phyloP scores from a whole-genome alignment of 2,113 vertebrate genomes.

The Pleuronectes platessa region DNA sequence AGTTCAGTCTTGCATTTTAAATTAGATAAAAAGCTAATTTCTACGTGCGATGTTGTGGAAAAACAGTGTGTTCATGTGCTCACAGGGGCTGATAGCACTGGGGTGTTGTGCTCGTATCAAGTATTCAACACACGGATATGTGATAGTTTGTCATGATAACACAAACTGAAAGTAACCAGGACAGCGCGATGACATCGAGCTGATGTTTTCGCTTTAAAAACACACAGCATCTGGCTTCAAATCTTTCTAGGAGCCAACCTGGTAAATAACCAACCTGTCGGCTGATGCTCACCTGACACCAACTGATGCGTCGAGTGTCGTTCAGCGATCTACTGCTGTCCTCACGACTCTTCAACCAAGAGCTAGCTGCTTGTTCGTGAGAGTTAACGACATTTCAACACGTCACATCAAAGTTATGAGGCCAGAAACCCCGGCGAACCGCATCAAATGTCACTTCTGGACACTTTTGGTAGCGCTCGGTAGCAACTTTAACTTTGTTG shows the following conservation, averaged over 20 bases:
- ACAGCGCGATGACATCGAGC: no score
- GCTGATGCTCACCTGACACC: slow-evolving; percentile 60
- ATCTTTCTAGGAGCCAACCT: neutral
- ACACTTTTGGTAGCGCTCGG: slow-evolving; percentile 31
- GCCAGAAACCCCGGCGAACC: neutral
- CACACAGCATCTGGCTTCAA: neutral
- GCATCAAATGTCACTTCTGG: slow-evolving; percentile 17
- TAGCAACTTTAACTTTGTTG: slow-evolving; percentile 53
- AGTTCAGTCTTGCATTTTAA: no score
- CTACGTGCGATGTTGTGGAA: neutral
- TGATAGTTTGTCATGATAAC: neutral
- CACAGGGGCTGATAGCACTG: neutral
- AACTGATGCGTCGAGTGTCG: neutral
- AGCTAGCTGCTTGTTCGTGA: neutral
- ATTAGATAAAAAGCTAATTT: no score
- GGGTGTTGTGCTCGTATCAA: neutral
- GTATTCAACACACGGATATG: neutral
- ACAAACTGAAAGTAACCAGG: neutral
- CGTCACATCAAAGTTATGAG: neutral
- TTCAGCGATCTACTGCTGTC: slow-evolving; percentile 2
- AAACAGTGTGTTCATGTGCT: neutral
- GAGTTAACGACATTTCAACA: neutral
- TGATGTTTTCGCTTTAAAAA: neutral
- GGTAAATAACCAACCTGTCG: slow-evolving; percentile 28
- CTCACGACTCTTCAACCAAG: neutral